Percentiles rank a stretch among this genome's conserved stretches.
Conservation (phyloP, 2,113 vertebrate species). For the Pangasianodon gigas region DNA sequence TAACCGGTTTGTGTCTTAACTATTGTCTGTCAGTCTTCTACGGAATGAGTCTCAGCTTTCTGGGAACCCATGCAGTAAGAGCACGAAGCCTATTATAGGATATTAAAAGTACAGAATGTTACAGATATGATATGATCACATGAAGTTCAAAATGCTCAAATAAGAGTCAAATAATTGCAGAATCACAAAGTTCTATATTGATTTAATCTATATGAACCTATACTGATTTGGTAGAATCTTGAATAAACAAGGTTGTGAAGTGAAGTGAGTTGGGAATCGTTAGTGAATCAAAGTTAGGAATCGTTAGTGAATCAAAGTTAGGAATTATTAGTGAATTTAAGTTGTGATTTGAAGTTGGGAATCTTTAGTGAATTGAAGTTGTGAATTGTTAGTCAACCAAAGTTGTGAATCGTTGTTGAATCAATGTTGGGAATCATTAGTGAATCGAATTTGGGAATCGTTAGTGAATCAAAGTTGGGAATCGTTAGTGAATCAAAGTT, state of each 20-base stretch:
- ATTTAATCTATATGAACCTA: background rate
- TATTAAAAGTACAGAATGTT: constrained; percentile 25
- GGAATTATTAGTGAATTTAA: background rate
- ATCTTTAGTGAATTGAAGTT: background rate
- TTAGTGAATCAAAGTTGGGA: background rate
- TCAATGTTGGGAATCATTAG: background rate
- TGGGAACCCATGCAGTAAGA: constrained; percentile 6
- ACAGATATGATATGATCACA: constrained; percentile 20
- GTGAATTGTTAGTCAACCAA: background rate
- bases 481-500: background rate
- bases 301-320: background rate
- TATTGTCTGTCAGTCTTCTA: background rate
- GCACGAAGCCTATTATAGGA: background rate
- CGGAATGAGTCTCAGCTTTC: background rate
- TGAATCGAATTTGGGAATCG: background rate
- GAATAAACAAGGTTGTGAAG: background rate
- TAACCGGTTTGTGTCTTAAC: background rate
- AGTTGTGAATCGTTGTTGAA: background rate
- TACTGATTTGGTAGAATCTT: background rate
- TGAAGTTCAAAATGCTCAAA: background rate
- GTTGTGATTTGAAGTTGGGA: background rate
- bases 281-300: background rate
- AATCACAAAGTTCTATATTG: background rate
- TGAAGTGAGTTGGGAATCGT: background rate
- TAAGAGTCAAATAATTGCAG: background rate